Conservation (phyloP, 2,888 invertebrate genomes). For the Baronia brevicornis region DNA sequence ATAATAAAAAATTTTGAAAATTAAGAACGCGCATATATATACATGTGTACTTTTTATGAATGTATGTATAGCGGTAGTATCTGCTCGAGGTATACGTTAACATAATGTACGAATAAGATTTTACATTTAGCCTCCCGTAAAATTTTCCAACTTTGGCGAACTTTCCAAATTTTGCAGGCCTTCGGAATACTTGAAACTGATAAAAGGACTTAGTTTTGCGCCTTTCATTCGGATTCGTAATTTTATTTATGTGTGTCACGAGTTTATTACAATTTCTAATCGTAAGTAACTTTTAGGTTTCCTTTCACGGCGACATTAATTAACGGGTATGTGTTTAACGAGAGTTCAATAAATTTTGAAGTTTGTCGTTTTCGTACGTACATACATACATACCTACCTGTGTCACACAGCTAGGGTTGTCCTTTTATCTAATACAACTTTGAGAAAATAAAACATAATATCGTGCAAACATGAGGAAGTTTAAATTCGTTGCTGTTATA, state of each 20-base stretch:
- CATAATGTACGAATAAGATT: slow-evolving; percentile 4
- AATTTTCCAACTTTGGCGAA: slow-evolving; percentile 38
- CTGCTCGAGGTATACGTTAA: slow-evolving; percentile 1
- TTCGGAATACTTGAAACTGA: slow-evolving; percentile 35
- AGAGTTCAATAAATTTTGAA: slow-evolving; percentile 57
- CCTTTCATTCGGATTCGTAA: slow-evolving; percentile 42
- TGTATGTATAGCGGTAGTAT: no score
- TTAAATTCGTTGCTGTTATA: background rate
- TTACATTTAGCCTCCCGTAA: slow-evolving; percentile 10
- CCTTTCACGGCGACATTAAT: slow-evolving; percentile 65
- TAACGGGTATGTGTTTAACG: slow-evolving; percentile 54
- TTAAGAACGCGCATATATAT: no score
- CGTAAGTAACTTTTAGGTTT: slow-evolving; percentile 59
- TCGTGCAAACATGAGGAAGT: background rate
- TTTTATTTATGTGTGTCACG: slow-evolving; percentile 39
- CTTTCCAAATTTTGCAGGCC: slow-evolving; percentile 39
- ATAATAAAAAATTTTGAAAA: no score
- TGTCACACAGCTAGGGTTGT: no score
- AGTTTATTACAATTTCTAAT: slow-evolving; percentile 51
- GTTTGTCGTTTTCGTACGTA: slow-evolving; percentile 31
- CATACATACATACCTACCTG: slow-evolving; percentile 24
- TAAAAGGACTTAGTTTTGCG: slow-evolving; percentile 38
- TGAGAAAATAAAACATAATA: no score
- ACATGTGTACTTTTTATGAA: no score
- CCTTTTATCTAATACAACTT: no score